A percentile compares a stretch with the other conserved stretches of the same genome.
These are phyloP conservation scores for Allolobophora icterica DNA, from an alignment of 2,888 invertebrate species.

Conservation along the genomic window DNA sequence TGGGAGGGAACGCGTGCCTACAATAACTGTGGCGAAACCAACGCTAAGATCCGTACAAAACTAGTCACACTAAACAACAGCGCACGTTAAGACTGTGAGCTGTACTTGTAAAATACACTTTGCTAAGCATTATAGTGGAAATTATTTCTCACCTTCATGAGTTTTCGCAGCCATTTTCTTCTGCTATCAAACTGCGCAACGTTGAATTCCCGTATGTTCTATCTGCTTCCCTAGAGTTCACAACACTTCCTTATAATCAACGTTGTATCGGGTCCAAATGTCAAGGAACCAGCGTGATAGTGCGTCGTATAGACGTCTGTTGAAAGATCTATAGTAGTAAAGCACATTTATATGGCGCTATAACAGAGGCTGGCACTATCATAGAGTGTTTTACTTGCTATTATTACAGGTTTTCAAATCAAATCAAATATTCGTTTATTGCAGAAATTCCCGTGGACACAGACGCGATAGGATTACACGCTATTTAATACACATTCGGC, in stretches of 20 bases:
- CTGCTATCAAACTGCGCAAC: not conserved
- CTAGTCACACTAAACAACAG: not conserved
- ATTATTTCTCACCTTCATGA: slow-evolving; percentile 52
- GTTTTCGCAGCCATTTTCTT: slow-evolving; percentile 55
- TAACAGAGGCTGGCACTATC: too few relatives aligned
- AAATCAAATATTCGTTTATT: too few relatives aligned
- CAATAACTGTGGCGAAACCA: not conserved
- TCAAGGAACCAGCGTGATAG: not conserved
- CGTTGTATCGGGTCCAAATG: not conserved
- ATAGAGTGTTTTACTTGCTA: too few relatives aligned
- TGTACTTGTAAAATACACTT: not conserved
- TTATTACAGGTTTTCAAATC: too few relatives aligned
- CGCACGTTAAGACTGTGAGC: not conserved
- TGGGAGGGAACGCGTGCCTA: too few relatives aligned
- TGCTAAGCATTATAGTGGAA: not conserved
- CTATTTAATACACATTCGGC: too few relatives aligned
- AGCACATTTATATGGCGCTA: too few relatives aligned
- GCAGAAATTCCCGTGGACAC: too few relatives aligned
- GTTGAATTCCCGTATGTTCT: not conserved
- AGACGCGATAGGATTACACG: too few relatives aligned
- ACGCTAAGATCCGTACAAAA: not conserved
- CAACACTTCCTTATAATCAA: not conserved
- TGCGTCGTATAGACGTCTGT: not conserved
- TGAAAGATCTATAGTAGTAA: too few relatives aligned
- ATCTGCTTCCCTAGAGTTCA: not conserved